These are phyloP conservation scores for Drosophila saltans DNA, from an alignment of 1,140 invertebrate species.

Conservation along the genomic window DNA sequence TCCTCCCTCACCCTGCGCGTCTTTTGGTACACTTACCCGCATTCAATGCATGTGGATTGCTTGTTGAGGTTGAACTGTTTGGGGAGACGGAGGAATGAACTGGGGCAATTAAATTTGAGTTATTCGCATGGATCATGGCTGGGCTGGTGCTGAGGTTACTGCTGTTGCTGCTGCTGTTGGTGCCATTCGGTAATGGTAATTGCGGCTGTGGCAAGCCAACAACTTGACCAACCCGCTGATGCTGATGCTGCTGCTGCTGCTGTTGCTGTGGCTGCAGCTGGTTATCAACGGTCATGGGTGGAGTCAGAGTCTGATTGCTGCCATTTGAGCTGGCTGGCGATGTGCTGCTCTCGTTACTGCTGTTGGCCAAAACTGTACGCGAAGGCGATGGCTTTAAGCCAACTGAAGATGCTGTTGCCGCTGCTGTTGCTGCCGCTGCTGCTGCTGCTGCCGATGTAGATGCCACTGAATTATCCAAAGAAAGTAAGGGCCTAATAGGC, in stretches of 20 bases:
- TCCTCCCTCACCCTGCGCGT: neutral
- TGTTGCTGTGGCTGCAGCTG: constrained; percentile 52
- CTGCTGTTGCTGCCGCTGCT: constrained; percentile 7
- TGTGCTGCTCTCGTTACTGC: constrained; percentile 60
- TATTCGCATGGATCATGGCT: constrained; percentile 78
- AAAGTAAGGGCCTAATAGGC: constrained; percentile 75
- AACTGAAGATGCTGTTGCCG: neutral
- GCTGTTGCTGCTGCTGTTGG: constrained; percentile 34
- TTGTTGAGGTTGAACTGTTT: constrained; percentile 40
- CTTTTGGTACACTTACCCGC: constrained; percentile 59
- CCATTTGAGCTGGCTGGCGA: constrained; percentile 79
- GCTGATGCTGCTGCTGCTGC: constrained; percentile 28
- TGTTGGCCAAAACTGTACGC: constrained; percentile 48
- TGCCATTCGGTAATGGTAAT: constrained; percentile 73
- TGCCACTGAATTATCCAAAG: constrained; percentile 64
- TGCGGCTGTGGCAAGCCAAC: constrained; percentile 56
- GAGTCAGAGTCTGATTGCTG: constrained; percentile 80
- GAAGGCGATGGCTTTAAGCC: constrained; percentile 47
- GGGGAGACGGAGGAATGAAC: constrained; percentile 39
- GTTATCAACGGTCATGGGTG: constrained; percentile 80
- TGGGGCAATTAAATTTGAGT: constrained; percentile 76
- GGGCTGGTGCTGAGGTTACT: constrained; percentile 46
- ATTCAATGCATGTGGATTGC: constrained; percentile 53
- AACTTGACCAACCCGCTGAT: constrained; percentile 37
- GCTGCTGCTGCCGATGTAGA: constrained; percentile 28